Evolutionary conservation across 1,140 invertebrate species (phyloP), one percentile per base, ranked within the genome.

Genomic region (Pseudomyrmex flavicornis): DNA sequence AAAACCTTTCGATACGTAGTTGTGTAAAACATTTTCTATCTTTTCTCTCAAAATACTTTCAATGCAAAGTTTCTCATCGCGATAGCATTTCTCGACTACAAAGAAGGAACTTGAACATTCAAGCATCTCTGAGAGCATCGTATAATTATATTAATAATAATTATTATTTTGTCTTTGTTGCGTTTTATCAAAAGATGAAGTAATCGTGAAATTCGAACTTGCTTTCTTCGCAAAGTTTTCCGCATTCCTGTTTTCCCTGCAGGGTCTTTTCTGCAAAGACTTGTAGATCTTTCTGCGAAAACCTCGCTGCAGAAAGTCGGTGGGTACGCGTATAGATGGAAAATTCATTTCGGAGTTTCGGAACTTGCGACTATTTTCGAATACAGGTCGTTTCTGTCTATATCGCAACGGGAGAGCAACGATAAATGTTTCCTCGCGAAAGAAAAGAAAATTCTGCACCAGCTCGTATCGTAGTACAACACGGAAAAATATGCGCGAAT

Each of bases 51-150:
- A 77, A 68, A 77, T 56, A 69, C 56, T 77, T 77, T 77, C 63
- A 9, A 77, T 44, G 74, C 62, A 77, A 77, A 77, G 75, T 68
- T 77, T 69, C 63, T 46, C 50, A 56, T 68, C 17, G 63, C 50
- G 10, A 35, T 17, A 17, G 26, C 17, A 56, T 69, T 68, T 56
- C 50, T 44, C 46, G 12, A 52, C 46, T 17, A 12, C 35, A 22
- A 56, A 68, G 48, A 8, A 52, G 9, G 22, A 56, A 77, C 48
- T 66, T 54, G 22, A 12, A 10, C n/a, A 9, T 7, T 44, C 8
- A 20, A 44, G 4, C 26, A 46, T 66, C n/a, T 48, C 35, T 7
- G 35, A 35, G 12, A 35, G 7, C 13, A 10, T 35, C 10, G n/a
- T 12, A 17, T 66, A 66, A 76, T 76, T 66, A 54, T 44, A 65